Base-by-base conservation (phyloP, 2,888 invertebrate species). In the Protonemura montana region DNA sequence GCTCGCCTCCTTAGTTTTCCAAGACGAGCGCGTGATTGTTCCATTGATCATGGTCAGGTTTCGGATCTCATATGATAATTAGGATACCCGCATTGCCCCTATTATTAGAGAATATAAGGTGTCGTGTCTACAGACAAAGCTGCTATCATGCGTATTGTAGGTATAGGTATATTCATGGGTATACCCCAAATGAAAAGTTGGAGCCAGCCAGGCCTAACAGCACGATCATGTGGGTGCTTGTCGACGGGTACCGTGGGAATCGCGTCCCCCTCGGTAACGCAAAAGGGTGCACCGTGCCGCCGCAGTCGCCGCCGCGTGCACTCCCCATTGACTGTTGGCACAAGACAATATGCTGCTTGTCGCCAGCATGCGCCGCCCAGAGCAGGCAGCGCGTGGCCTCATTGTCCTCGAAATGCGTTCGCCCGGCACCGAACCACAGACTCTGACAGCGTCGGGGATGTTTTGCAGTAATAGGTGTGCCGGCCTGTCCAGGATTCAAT, bases 321-420 rank as follows among this genome's bases (percentile, higher is more conserved):
- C 26, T 26, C n/a, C n/a, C 82, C 42, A 83, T 83, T 83, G 82
- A 83, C 82, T 83, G 82, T 41, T 83, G 82, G 35, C n/a, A 0
- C 84, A n/a, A 28, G n/a, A 84, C 84, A 84, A 84, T 84, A 84
- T 84, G 84, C 59, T 84, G 27, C 16, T 59, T 16, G 84, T 84
- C 84, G n/a, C 76, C 10, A 5, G 28, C 84, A 28, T 41, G 82
- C 28, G 25, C 42, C 29, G 30, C 81, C 7, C 35, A 78, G 26
- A 7, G n/a, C 78, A 27, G 28, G 26, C 78, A 78, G 27, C 78
- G 78, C 78, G 78, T 78, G 78, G 78, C 78, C 5, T 6, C n/a
- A 78, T 78, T 78, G 78, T 78, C n/a, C 10, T 16, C 78, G 3
- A 59, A 10, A 26, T 78, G 78, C n/a, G 28, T 16, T 26, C n/a